Base-by-base conservation (phyloP, 2,888 invertebrate genomes). In the Rotaria magnacalcarata region DNA sequence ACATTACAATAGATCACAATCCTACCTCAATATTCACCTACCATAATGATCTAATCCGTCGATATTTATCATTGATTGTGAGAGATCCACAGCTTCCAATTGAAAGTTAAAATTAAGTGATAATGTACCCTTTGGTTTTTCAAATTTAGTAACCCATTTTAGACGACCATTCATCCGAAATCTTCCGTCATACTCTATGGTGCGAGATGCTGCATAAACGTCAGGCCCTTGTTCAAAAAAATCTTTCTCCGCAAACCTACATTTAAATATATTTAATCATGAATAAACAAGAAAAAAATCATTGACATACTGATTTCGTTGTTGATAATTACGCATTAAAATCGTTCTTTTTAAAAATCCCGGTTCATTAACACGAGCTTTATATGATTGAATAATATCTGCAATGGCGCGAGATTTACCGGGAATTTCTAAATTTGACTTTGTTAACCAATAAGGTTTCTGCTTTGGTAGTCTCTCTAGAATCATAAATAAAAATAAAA, bases 21-120 rank as follows among this genome's bases (percentile, higher is more conserved):
- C 67, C 19, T 67, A 67, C 67, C 67, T 67, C 16, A 4, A 67
- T 6, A 19, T 88, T 88, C 16, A 87, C 89, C 87, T 89, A 92
- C 92, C 90, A 24, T 97, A 91, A 90, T 95, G 96, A 85, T 93
- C 93, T 43, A 96, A 90, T 0, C 96, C 96, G 91, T 96, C 95
- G 90, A 95, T 96, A 89, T 94, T 93, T 0, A 98, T 90, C 58
- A 92, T 90, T 89, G 95, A 94, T 85, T 93, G 92, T 8, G 94
- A 93, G 86, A 94, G 94, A 91, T 96, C 95, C 41, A 98, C 92
- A 0, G 94, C 95, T 91, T 96, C 95, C 10, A 97, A 89, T 88
- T 93, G 91, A 89, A 93, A 94, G 2, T 93, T 92, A 10, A 87
- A 85, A 6, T 93, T 91, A 89, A 92, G 94, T 8, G 88, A 90